Conservation (phyloP, 2,113 vertebrate genomes). For the Paradoxurus hermaphroditus region DNA sequence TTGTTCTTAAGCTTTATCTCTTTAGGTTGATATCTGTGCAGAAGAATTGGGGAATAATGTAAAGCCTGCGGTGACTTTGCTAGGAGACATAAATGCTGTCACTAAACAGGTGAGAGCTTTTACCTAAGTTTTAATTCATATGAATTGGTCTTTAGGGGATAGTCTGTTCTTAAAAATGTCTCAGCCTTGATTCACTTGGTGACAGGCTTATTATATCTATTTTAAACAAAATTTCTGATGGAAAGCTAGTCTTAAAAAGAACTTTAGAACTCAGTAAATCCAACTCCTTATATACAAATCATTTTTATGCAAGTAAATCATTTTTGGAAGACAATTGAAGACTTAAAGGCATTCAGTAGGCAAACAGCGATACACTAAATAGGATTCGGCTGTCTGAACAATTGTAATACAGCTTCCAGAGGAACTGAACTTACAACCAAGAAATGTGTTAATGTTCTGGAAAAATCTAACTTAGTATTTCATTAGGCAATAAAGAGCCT, state of each 20-base stretch:
- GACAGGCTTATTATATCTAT: neutral
- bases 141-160: neutral
- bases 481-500: neutral
- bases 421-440: neutral
- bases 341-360: constrained; percentile 2
- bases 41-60: constrained; percentile 99
- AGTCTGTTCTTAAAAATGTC: constrained; percentile 37
- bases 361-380: neutral
- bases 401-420: neutral
- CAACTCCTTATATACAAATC: neutral
- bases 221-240: constrained; percentile 35
- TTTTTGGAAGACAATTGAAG: constrained; percentile 29
- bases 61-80: constrained; percentile 87
- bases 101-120: constrained; percentile 88
- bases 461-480: neutral
- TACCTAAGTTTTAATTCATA: constrained; percentile 19
- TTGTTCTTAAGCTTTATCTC: neutral
- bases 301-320: neutral
- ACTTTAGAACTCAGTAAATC: constrained; percentile 27
- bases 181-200: neutral
- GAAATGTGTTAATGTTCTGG: neutral
- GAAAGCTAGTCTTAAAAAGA: constrained; percentile 19
- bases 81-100: constrained; percentile 91
- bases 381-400: neutral
- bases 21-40: constrained; percentile 94